Evolutionary conservation across 1,140 invertebrate species (phyloP).

Genomic region (Tribolium castaneum): DNA sequence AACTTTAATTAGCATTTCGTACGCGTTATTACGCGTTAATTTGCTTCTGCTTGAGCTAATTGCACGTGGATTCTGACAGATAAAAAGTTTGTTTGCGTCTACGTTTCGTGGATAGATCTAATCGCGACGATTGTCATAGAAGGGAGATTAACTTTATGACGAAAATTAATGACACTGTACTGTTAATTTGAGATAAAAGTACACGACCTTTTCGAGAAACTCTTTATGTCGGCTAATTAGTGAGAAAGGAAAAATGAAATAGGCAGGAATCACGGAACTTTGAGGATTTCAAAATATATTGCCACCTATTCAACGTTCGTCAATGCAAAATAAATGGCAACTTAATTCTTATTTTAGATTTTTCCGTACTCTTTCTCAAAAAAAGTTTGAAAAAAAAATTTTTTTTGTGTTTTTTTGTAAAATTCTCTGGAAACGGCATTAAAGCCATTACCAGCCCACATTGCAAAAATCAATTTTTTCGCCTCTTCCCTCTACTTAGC

Average conservation of each 20-base stretch:
- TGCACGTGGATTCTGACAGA: conserved; percentile 2
- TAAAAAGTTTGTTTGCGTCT: neutral
- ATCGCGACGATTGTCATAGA: neutral
- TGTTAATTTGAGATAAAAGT: neutral
- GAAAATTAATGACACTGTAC: neutral
- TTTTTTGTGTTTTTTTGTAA: too few species aligned
- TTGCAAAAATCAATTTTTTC: too few species aligned
- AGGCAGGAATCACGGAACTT: too few species aligned
- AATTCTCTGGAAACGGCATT: too few species aligned
- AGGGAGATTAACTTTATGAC: neutral
- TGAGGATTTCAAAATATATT: too few species aligned
- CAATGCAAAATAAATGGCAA: too few species aligned
- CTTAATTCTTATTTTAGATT: too few species aligned
- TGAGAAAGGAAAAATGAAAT: too few species aligned
- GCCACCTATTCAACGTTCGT: too few species aligned
- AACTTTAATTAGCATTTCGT: conserved; percentile 31
- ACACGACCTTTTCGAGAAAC: neutral
- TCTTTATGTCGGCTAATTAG: neutral
- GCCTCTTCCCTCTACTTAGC: neutral
- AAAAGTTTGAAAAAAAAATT: too few species aligned
- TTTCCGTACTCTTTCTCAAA: too few species aligned
- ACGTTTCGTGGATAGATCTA: neutral
- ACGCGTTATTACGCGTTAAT: conserved; percentile 31
- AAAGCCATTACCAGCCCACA: too few species aligned
- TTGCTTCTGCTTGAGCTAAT: neutral